These are phyloP conservation scores for Micropterix aruncella DNA, from an alignment of 2,888 invertebrate species.

Conservation along the genomic window DNA sequence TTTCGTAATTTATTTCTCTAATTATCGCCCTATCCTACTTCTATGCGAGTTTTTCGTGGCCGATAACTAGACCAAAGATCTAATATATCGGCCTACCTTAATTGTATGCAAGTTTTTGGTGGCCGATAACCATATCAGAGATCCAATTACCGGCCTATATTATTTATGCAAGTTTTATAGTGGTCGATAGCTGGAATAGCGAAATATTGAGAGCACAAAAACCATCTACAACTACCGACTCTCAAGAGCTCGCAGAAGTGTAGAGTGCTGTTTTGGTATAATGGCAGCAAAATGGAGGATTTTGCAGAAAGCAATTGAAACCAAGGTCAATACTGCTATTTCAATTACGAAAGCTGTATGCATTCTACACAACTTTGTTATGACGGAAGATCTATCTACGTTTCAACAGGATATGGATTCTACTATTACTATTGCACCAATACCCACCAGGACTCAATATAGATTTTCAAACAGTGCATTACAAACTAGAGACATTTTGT, in stretches of 20 bases:
- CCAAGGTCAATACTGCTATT: conserved; percentile 7
- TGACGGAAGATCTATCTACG: conserved; percentile 6
- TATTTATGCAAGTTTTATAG: no score
- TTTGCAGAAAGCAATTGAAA: conserved; percentile 9
- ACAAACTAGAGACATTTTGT: conserved; percentile 9
- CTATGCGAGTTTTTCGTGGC: no score
- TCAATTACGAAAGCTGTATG: conserved; percentile 9
- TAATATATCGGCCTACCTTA: no score
- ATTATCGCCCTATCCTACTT: no score
- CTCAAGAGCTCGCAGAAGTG: conserved; percentile 9
- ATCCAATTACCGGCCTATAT: no score
- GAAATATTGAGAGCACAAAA: conserved; percentile 9
- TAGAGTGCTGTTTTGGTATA: conserved; percentile 11
- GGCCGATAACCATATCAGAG: no score
- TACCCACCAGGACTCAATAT: conserved; percentile 9
- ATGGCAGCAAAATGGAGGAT: conserved; percentile 10
- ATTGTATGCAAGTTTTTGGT: no score
- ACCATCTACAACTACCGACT: conserved; percentile 11
- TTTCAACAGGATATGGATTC: conserved; percentile 9
- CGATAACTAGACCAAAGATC: no score
- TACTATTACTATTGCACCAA: conserved; percentile 9
- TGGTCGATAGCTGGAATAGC: no score
- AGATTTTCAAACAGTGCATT: conserved; percentile 10
- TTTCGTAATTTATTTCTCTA: no score
- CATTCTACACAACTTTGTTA: conserved; percentile 8